These are phyloP conservation scores for Andrena cerasifolii DNA, from an alignment of 1,140 invertebrate species.

Conservation along the genomic window DNA sequence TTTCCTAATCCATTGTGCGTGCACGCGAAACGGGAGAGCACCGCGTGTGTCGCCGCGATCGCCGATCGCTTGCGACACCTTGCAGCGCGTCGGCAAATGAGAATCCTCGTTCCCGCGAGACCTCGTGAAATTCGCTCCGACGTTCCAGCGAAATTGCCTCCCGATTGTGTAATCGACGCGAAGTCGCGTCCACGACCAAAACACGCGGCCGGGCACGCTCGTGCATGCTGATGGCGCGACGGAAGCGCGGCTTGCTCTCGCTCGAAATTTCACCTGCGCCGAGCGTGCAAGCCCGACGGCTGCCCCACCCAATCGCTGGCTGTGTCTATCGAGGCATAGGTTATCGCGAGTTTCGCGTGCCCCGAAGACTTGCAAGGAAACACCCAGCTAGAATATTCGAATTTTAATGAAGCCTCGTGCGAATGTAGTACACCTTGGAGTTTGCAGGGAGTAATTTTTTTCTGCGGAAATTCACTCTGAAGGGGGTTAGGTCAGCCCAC, in stretches of 20 bases:
- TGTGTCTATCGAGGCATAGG: constrained; percentile 39
- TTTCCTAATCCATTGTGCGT: constrained; percentile 60
- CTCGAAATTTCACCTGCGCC: constrained; percentile 44
- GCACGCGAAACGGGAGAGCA: constrained; percentile 18
- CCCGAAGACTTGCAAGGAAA: too few species aligned
- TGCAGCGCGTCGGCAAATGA: constrained; percentile 39
- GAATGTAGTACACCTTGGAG: too few species aligned
- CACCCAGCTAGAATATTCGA: too few species aligned
- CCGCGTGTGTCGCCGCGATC: constrained; percentile 39
- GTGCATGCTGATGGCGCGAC: constrained; percentile 9
- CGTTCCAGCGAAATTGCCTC: neutral
- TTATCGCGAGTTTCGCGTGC: constrained; percentile 64
- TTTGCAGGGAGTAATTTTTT: too few species aligned
- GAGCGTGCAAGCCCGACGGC: neutral
- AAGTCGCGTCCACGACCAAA: constrained; percentile 4
- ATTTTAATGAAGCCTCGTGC: too few species aligned
- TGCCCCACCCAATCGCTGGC: constrained; percentile 32
- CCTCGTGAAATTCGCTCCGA: neutral
- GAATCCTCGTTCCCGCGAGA: neutral
- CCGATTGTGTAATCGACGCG: constrained; percentile 2
- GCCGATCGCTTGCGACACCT: constrained; percentile 49
- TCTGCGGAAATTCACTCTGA: too few species aligned
- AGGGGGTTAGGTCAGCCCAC: too few species aligned
- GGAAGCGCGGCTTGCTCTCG: constrained; percentile 4
- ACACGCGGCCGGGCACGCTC: neutral